Conservation (phyloP, 2,888 invertebrate species). For the Metopia argyrocephala region DNA sequence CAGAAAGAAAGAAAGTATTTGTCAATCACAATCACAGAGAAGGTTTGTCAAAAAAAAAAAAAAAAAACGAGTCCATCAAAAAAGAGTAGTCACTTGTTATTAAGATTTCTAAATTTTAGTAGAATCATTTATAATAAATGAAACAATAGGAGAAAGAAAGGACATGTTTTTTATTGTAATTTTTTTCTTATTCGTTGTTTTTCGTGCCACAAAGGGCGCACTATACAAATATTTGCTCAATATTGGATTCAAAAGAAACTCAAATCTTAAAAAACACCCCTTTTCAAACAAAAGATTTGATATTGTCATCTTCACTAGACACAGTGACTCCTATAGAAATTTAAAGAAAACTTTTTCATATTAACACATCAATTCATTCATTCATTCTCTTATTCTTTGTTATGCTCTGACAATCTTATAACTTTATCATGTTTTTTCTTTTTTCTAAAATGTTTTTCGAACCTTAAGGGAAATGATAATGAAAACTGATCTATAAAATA, state of each 20-base stretch:
- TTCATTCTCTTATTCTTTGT: neutral
- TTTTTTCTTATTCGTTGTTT: too few relatives aligned
- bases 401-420: neutral
- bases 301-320: slow-evolving; percentile 33
- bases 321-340: slow-evolving; percentile 32
- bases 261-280: neutral
- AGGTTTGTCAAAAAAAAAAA: neutral
- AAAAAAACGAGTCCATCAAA: too few relatives aligned
- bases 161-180: neutral
- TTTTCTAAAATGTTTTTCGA: neutral
- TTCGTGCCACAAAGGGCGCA: slow-evolving; percentile 65
- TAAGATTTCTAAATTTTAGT: too few relatives aligned
- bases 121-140: neutral
- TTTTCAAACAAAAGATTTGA: neutral
- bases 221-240: slow-evolving; percentile 66
- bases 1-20: neutral
- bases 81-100: neutral
- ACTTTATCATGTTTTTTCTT: neutral
- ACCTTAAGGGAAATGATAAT: neutral
- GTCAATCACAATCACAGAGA: neutral
- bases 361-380: slow-evolving; percentile 49
- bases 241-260: slow-evolving; percentile 9
- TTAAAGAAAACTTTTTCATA: slow-evolving; percentile 4
- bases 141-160: neutral
- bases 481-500: neutral